A percentile compares a stretch with the other conserved stretches of the same genome.
phyloP scores from a whole-genome alignment of 30 jellyfish, hydroid and myxozoan genomes.

The Aurelia coerulea region DNA sequence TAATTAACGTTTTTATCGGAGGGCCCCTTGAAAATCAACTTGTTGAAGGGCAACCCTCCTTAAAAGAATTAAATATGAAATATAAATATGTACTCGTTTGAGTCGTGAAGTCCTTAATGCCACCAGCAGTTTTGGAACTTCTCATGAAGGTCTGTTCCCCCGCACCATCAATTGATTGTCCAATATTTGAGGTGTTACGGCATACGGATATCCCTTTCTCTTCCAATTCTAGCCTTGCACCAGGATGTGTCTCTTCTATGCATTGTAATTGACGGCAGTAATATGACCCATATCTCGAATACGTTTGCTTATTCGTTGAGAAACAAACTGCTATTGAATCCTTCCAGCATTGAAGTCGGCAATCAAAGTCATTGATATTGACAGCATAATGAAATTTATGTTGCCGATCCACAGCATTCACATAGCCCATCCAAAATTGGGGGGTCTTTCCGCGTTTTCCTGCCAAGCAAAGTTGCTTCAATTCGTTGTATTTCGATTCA shows the following conservation, averaged over 20 bases:
- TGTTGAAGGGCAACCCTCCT: too few species aligned
- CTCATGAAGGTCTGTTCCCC: slow-evolving; percentile 45
- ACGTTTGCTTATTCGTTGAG: slow-evolving; percentile 1
- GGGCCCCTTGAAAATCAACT: too few species aligned
- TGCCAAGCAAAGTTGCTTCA: neutral
- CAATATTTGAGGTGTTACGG: slow-evolving; percentile 8
- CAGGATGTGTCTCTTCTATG: slow-evolving; percentile 27
- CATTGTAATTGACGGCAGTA: slow-evolving; percentile 5
- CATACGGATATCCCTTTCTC: slow-evolving; percentile 21
- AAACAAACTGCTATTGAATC: neutral
- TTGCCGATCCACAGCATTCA: slow-evolving; percentile 4
- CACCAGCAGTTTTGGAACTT: slow-evolving; percentile 22
- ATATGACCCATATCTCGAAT: slow-evolving; percentile 20
- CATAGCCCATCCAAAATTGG: neutral
- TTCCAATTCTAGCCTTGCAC: slow-evolving; percentile 20
- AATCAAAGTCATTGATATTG: neutral
- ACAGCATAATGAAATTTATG: neutral
- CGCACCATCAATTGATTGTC: slow-evolving; percentile 44
- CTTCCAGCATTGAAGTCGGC: slow-evolving; percentile 3
- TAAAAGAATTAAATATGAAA: too few species aligned
- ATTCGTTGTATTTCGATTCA: too few species aligned
- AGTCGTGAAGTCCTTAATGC: too few species aligned
- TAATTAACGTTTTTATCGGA: too few species aligned
- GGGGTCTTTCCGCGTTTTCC: neutral
- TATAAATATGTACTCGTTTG: too few species aligned